Base-by-base conservation (phyloP, 2,797 vertebrate genomes). In the Eulemur coronatus region DNA sequence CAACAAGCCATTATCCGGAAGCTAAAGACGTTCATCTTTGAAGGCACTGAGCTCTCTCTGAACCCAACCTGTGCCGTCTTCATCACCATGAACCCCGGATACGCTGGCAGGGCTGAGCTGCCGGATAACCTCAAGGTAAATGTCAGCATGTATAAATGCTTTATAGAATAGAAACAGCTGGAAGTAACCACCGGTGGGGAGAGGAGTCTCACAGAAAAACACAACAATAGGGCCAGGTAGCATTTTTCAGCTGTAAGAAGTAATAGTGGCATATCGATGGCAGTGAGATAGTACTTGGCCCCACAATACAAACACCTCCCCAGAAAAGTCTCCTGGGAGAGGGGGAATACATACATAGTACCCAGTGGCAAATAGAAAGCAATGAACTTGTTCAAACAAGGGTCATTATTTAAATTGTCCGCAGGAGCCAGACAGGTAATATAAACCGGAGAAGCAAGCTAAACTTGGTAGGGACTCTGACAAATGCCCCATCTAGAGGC, bases 61-160 rank as follows among this genome's bases (percentile, higher is more conserved):
- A 99, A 99, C 97, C 99, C 99, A 84, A 99, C 99, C 0, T 99
- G 99, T 89, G 99, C 99, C 17, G 99, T 99, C 75, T 99, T 99
- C 94, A 99, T 99, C 98, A 99, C 99, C 0, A 99, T 99, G 99
- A 99, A 99, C 97, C 99, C 99, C 28, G 99, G 99, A 18, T 99
- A 99, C 15, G 99, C 99, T 22, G 99, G 99, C 78, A 98, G 99
- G 76, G 99, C 99, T 1, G 99, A 99, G 94, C 98, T 99, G 52
- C 99, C 99, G 3, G 99, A 99, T 98, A 99, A 99, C 97, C 98
- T 99, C 69, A 99, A 99, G 99, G 99, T 99, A 98, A 98, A 90
- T 89, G 43, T 87, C 17, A 76, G 15, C 2, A 1, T 41, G 24
- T 30, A 22, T 43, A 55, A 67, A 13, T 41, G 8, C 17, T 78